Evolutionary conservation across 2,113 vertebrate species (phyloP), one percentile per base, ranked within the genome.

Genomic region (Channa argus): DNA sequence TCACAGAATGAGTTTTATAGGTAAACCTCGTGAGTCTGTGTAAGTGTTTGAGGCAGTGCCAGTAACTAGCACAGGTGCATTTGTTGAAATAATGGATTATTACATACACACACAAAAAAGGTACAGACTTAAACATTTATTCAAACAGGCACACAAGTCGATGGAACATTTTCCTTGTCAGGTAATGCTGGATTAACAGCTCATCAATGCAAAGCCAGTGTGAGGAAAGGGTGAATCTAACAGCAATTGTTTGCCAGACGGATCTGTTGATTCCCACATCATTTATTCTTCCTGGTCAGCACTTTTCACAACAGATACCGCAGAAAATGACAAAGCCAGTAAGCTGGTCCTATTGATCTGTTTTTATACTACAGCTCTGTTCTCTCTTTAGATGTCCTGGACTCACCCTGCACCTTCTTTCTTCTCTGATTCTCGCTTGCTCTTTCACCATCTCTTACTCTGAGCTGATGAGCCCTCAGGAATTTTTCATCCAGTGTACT

Each of bases 341-440:
- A 36, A 61, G 76, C 79, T 82, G 52, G 68, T 51, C 61, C 65
- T 64, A 89, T 87, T 76, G 84, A 91, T 86, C 64, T 68, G 72
- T 74, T 77, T 56, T 73, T 80, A 24, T 68, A 58, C 63, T 70
- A 38, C 49, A 8, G 45, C 15, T 77, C 43, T 66, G 66, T 63
- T 79, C 37, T 81, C 47, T 77, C 58, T 77, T 70, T 67, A 72
- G 45, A 55, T 77, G 69, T 73, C 77, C 67, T 59, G 44, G 15
- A 63, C 51, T 81, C 51, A 33, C 11, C 60, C 55, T 53, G 44
- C 37, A 41, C 55, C 7, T 53, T 3, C 34, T 59, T 60, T 63
- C 24, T 71, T 8, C 33, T 67, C 41, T n/a, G 10, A 68, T 44
- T 66, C 34, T 53, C 75, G 66, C 38, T 47, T 51, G 54, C 66